phyloP scores from a whole-genome alignment of 2,797 vertebrate species.

The Xerus rutilus region DNA sequence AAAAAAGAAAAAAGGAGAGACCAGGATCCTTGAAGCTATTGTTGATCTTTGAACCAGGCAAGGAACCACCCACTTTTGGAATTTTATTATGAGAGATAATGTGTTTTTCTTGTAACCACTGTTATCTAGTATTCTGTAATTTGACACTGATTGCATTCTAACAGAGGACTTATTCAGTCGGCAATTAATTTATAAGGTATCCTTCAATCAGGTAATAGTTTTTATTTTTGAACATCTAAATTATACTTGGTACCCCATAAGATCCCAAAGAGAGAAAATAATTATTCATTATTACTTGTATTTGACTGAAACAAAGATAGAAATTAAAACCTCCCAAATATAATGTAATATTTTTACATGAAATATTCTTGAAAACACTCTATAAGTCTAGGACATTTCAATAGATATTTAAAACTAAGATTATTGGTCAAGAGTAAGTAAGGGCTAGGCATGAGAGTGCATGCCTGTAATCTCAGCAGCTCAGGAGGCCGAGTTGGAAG shows the following conservation, averaged over 20 bases:
- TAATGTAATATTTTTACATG: constrained; percentile 18
- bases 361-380: constrained; percentile 49
- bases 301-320: constrained; percentile 51
- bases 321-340: neutral
- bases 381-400: neutral
- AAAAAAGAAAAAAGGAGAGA: neutral
- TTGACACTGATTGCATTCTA: neutral
- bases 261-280: neutral
- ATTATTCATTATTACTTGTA: constrained; percentile 23
- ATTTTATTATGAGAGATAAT: neutral
- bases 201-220: constrained; percentile 23
- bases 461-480: no score
- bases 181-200: neutral
- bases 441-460: no score
- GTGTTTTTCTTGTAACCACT: neutral
- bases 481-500: no score
- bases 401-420: constrained; percentile 10
- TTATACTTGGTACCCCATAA: neutral
- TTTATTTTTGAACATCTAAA: neutral
- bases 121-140: neutral
- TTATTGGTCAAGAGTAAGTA: constrained; percentile 47
- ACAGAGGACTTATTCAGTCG: constrained; percentile 40
- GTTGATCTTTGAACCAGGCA: neutral
- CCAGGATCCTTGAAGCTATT: neutral
- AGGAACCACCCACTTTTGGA: neutral